Percentiles rank a stretch among this genome's conserved stretches.
These are phyloP conservation scores for Lacanobia oleracea DNA, from an alignment of 2,888 invertebrate genomes.

Conservation along the genomic window DNA sequence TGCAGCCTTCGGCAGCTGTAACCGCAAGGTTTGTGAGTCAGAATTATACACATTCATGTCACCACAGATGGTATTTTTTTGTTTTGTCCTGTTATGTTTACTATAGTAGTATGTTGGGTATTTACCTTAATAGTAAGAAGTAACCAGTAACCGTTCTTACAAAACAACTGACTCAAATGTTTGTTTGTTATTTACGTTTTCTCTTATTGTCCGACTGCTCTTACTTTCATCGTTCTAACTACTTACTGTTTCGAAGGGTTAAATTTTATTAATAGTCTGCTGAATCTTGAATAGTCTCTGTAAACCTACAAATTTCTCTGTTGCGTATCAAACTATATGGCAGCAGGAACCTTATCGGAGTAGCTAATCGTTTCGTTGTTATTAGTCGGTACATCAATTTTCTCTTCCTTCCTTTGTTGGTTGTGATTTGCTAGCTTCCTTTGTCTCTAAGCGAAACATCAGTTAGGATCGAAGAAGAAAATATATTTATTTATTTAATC, in stretches of 20 bases:
- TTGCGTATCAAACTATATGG: too few species aligned
- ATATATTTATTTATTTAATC: too few species aligned
- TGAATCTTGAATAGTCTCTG: not conserved
- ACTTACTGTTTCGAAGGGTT: too few species aligned
- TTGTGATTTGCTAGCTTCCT: not conserved
- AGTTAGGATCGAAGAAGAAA: too few species aligned
- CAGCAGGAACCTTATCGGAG: not conserved
- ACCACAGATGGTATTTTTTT: slow-evolving; percentile 28
- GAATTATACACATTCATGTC: slow-evolving; percentile 42
- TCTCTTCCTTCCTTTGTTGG: not conserved
- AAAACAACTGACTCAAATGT: slow-evolving; percentile 45
- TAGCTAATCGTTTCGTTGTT: not conserved
- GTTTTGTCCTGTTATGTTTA: slow-evolving; percentile 26
- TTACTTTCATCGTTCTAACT: not conserved
- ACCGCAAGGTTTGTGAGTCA: slow-evolving; percentile 59
- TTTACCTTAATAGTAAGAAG: slow-evolving; percentile 1
- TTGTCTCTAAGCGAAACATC: not conserved
- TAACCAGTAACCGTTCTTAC: slow-evolving; percentile 7
- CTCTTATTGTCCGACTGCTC: not conserved
- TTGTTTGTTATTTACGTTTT: slow-evolving; percentile 1
- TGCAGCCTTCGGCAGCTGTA: slow-evolving; percentile 33
- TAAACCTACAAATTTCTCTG: too few species aligned
- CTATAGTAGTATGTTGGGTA: slow-evolving; percentile 9
- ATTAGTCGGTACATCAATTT: not conserved
- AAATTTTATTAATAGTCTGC: too few species aligned